These are phyloP conservation scores for Rambutsinella grinnellia DNA, from an alignment of 2,888 invertebrate species.

Conservation along the genomic window DNA sequence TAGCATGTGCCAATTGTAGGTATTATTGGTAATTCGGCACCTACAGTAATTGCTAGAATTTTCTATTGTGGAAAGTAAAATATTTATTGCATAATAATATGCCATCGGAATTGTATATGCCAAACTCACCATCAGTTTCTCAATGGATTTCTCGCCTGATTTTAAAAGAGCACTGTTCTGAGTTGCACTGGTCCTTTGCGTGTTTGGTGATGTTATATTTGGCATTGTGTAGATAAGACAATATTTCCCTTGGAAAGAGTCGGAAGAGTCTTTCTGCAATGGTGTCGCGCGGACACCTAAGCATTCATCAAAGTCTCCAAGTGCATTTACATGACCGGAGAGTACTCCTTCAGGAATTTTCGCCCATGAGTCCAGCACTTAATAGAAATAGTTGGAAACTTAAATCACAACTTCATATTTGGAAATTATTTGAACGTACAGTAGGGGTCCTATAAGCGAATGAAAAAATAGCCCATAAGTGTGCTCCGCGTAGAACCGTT, in stretches of 20 bases:
- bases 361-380: slow-evolving; percentile 63
- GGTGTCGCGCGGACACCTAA: slow-evolving; percentile 40
- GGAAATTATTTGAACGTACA: too few species aligned
- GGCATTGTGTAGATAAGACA: slow-evolving; percentile 32
- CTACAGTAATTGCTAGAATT: slow-evolving; percentile 18
- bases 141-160: slow-evolving; percentile 5
- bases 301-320: slow-evolving; percentile 64
- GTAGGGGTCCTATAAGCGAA: too few species aligned
- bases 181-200: too few species aligned
- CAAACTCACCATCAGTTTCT: slow-evolving; percentile 28
- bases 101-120: not conserved
- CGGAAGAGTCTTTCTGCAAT: not conserved
- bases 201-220: too few species aligned
- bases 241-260: slow-evolving; percentile 37
- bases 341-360: slow-evolving; percentile 63
- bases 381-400: too few species aligned
- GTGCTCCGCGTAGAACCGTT: too few species aligned
- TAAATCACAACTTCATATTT: too few species aligned
- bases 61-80: slow-evolving; percentile 4
- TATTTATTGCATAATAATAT: not conserved
- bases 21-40: slow-evolving; percentile 27
- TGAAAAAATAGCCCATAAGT: too few species aligned
- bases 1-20: slow-evolving; percentile 50
- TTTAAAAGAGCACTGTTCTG: not conserved
- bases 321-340: slow-evolving; percentile 56